Base-by-base conservation (phyloP, 1,140 invertebrate genomes). In the Scaptomyza montana region DNA sequence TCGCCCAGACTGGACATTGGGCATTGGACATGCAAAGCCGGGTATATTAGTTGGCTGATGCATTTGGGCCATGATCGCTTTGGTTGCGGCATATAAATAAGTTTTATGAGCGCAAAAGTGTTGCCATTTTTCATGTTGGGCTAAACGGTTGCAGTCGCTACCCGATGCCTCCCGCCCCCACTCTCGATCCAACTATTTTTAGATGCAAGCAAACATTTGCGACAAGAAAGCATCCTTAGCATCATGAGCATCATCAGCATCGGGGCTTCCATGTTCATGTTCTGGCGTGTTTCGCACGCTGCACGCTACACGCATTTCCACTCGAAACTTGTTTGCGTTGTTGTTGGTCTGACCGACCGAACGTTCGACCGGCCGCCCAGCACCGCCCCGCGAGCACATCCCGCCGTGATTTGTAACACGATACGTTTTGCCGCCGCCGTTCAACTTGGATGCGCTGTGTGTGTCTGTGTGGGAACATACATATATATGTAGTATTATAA, bases 271-370 rank as follows among this genome's bases (percentile, higher is more conserved):
- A 75, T 89, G 84, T 89, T 87, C 79, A 79, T 87, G 82, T 87
- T 86, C 78, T 72, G 78, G 75, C 76, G 73, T 84, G 79, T 89
- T 84, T 89, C 80, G 82, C 84, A 86, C 84, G 82, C 82, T 86
- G 84, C 84, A 87, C 84, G 84, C 84, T 89, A 89, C 84, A 89
- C 84, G 84, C 84, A 89, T 89, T 89, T 89, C 85, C 84, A 89
- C 79, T 89, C 85, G 84, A 89, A 89, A 89, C 81, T 85, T 85
- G 81, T 85, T 85, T 74, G 30, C 5, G 49, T 62, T 43, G 41
- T 46, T 53, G 46, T 59, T 57, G 12, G 7, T 3, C 25, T 9
- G 46, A 47, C 51, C 21, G 54, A 30, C n/a, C 36, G 12, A n/a
- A 45, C 16, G 33, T 25, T 45, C 21, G 54, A 30, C n/a, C 46